Conservation (phyloP, 2,113 vertebrate species). For the Austrofundulus limnaeus region DNA sequence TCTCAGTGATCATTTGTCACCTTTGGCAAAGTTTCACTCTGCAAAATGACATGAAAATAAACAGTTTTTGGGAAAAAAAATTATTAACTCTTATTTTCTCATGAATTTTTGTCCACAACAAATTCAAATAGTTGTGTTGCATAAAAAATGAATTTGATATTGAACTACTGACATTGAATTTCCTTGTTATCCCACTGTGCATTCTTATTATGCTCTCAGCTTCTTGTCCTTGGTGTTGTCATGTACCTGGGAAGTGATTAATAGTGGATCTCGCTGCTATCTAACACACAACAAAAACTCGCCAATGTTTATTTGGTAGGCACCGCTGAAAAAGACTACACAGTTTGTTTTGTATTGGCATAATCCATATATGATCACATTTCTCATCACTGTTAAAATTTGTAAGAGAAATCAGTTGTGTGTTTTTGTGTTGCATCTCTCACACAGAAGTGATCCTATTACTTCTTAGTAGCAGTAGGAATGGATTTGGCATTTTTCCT, state of each 20-base stretch:
- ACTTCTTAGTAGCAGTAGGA: background rate
- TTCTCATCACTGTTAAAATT: background rate
- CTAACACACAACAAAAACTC: constrained; percentile 32
- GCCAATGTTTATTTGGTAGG: constrained; percentile 11
- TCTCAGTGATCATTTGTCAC: constrained; percentile 45
- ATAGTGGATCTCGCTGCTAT: constrained; percentile 44
- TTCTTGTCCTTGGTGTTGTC: constrained; percentile 38
- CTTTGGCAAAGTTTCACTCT: constrained; percentile 35
- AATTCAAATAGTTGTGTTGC: too few relatives aligned
- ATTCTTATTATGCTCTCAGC: constrained; percentile 43
- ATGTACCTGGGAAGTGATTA: constrained; percentile 54
- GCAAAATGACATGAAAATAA: constrained; percentile 2
- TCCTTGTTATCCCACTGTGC: constrained; percentile 31
- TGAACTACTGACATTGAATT: constrained; percentile 35
- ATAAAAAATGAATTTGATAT: background rate
- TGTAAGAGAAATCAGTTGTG: background rate
- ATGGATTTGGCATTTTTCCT: background rate
- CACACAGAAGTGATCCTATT: background rate
- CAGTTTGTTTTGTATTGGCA: background rate
- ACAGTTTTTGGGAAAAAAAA: background rate
- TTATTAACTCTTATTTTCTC: too few relatives aligned
- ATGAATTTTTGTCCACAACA: too few relatives aligned
- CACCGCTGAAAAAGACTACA: constrained; percentile 25
- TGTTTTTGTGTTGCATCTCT: background rate
- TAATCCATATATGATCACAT: background rate